Conservation (phyloP, 2,113 vertebrate genomes). For the Elachura formosa region DNA sequence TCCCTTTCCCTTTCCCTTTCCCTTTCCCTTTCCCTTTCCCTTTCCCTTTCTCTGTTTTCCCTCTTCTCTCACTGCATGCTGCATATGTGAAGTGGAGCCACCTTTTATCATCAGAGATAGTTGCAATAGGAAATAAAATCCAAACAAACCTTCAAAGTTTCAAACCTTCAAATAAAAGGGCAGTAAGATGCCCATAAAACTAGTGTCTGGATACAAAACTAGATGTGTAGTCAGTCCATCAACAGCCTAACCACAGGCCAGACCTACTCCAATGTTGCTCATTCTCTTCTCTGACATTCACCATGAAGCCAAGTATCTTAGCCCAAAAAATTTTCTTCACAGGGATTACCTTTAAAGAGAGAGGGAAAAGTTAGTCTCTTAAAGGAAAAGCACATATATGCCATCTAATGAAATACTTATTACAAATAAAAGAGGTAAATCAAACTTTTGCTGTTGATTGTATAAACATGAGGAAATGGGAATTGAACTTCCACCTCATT, state of each 20-base stretch:
- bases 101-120: constrained; percentile 57
- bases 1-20: neutral
- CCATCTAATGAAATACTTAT: neutral
- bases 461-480: neutral
- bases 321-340: constrained; percentile 50
- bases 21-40: neutral
- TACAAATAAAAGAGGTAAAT: neutral
- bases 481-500: neutral
- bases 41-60: neutral
- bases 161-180: constrained; percentile 30
- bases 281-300: neutral
- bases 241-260: constrained; percentile 60
- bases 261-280: constrained; percentile 27
- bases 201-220: neutral
- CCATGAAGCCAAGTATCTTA: constrained; percentile 38
- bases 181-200: constrained; percentile 36
- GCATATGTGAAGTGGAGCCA: neutral
- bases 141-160: constrained; percentile 56
- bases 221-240: constrained; percentile 44
- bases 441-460: neutral
- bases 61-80: constrained; percentile 10
- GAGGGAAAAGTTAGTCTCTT: neutral
- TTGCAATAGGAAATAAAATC: constrained; percentile 41
- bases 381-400: neutral
- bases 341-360: constrained; percentile 17